These are phyloP conservation scores for Siniperca scherzeri DNA, from an alignment of 2,797 vertebrate species.

Conservation along the genomic window DNA sequence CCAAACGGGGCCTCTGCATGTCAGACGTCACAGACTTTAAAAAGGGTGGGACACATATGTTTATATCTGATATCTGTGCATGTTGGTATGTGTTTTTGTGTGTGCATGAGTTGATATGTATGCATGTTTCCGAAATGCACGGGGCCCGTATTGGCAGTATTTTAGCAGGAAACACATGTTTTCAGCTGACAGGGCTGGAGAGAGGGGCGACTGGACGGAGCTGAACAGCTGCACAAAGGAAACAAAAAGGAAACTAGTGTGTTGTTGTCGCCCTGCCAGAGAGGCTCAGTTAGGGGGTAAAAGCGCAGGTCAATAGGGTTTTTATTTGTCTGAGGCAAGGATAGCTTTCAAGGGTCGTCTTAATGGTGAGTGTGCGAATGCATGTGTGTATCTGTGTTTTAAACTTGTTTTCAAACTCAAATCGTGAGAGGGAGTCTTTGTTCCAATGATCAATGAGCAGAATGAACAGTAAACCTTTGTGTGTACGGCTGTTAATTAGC, in stretches of 20 bases:
- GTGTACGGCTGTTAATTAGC: slow-evolving; percentile 55
- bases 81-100: slow-evolving; percentile 19
- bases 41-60: slow-evolving; percentile 70
- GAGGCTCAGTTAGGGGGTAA: slow-evolving; percentile 59
- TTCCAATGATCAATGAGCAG: slow-evolving; percentile 51
- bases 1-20: slow-evolving; percentile 50
- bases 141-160: neutral
- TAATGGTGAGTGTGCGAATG: slow-evolving; percentile 61
- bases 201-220: slow-evolving; percentile 25
- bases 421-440: slow-evolving; percentile 46
- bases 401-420: slow-evolving; percentile 20
- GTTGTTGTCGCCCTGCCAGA: slow-evolving; percentile 54
- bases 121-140: slow-evolving; percentile 23
- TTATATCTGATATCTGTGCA: slow-evolving; percentile 56
- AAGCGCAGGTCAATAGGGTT: slow-evolving; percentile 5
- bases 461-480: slow-evolving; percentile 50
- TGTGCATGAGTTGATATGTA: slow-evolving; percentile 63
- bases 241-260: slow-evolving; percentile 72
- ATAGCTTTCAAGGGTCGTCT: slow-evolving; percentile 34
- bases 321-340: slow-evolving; percentile 44
- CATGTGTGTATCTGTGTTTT: slow-evolving; percentile 33
- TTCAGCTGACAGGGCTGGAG: slow-evolving; percentile 73
- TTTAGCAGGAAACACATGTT: slow-evolving; percentile 83
- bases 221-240: slow-evolving; percentile 76
- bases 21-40: slow-evolving; percentile 50